Evolutionary conservation across 2,797 vertebrate genomes (phyloP), one percentile per base, ranked within the genome.

Genomic region (Epinephelus coioides): DNA sequence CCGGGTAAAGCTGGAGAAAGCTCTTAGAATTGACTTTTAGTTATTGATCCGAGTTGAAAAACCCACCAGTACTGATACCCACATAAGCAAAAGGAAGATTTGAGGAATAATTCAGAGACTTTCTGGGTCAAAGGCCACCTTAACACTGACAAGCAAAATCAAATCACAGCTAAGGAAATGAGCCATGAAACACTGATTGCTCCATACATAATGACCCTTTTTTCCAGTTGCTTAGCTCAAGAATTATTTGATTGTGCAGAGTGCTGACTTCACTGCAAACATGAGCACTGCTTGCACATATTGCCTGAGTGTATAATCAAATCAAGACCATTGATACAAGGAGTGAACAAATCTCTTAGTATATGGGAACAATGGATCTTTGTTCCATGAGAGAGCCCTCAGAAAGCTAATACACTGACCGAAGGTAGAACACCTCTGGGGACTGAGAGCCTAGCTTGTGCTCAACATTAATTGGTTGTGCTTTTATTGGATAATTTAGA

Each of bases 181-280:
- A 92, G 90, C 93, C 90, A 93, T 94, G 93, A 94, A 95, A 94
- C 88, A 81, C 85, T 89, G 92, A 95, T 94, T 93, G 94, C 92
- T 86, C 83, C 86, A 84, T 71, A 88, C 89, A 95, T 92, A 95
- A 95, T 93, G 91, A 86, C 81, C 83, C 87, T 92, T 95, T 90
- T 93, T 94, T 83, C 88, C 90, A 94, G 88, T 89, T 89, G 86
- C 86, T 89, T 81, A 86, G 86, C 84, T 80, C 72, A 89, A 94
- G 93, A 95, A 94, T 92, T 87, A 94, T 89, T 91, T 94, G 91
- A 95, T 95, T 96, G 95, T 94, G 91, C 84, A 84, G 84, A 95
- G 89, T 95, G 94, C 95, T 96, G 95, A 96, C 94, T 94, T 94
- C 90, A 95, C 91, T 94, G 92, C 92, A 95, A 95, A 95, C 93